Evolutionary conservation across 2,113 vertebrate genomes (phyloP), one percentile per base, ranked within the genome.

Genomic region (Oxyruncus cristatus): DNA sequence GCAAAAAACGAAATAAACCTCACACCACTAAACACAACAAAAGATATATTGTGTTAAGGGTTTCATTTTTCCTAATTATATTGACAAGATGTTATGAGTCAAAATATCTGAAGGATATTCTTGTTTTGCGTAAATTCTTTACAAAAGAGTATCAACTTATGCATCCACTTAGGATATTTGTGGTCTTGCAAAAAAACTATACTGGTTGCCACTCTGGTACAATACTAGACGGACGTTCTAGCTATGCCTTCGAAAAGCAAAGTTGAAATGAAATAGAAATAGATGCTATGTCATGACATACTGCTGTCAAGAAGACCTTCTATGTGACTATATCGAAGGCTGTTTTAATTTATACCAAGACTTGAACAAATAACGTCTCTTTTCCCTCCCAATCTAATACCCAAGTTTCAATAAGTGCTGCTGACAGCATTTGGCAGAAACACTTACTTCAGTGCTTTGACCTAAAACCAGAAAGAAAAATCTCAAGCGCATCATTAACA

Each of bases 391-490:
- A 79, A 53, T 59, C 56, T 81, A 73, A 83, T 53, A 71, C 12
- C 32, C 44, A 92, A 2, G 1, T 78, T 85, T 78, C 78, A 81
- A 35, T 42, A 39, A 92, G 41, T 32, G 28, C n/a, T 78, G 73
- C 42, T 80, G 61, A 92, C n/a, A 73, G 75, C 42, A 65, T 85
- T 66, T 85, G 80, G 63, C 44, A 77, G 44, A 88, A 56, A 47
- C 70, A 39, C 73, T 91, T 81, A 39, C 73, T 91, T 81, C 73
- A 86, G 41, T 70, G 86, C 90, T 92, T 41, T 96, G 75, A 94
- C 82, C 58, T 88, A 68, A 96, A 94, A 96, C 24, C 49, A 88
- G 84, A 73, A 91, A 53, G 62, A 88, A 85, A 87, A 91, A 88
- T 76, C 71, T 78, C 56, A 84, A 90, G 35, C 41, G 61, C 4